Evolutionary conservation across 2,113 vertebrate species (phyloP), one percentile per base, ranked within the genome.

Genomic region (Platysternon megacephalum): DNA sequence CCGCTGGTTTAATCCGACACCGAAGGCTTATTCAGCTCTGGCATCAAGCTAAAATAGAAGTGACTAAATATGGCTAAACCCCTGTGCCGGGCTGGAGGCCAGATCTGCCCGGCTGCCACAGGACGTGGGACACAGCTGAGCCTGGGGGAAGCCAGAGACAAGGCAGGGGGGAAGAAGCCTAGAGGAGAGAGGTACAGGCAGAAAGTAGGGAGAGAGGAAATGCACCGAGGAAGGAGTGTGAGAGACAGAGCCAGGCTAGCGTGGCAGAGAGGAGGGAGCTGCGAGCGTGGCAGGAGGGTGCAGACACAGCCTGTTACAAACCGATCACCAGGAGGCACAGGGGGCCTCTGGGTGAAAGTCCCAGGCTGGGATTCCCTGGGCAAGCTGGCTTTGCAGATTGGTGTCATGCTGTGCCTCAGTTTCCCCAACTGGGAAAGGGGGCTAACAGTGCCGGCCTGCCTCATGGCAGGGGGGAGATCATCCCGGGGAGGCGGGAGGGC

Each of bases 11-110:
- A 98, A 98, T 98, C 97, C 93, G 83, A 82, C 85, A 44, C 86
- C n/a, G 65, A 82, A 68, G 96, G 90, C 93, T 98, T 97, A 97
- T 97, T 96, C 96, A 94, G 90, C 88, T 80, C 86, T 93, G 93
- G 93, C 35, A 1, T 96, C 93, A 91, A 96, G 96, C 97, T 97
- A 97, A 98, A 98, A 98, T 98, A 98, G 97, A 95, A 96, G 96
- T 96, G 95, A 96, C 97, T 98, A 98, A 97, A 97, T 88, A 94
- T 88, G 9, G 84, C 83, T 90, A 97, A 97, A 98, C 98, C 97
- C 97, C 96, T 87, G 90, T 89, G 96, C 94, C 3, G 83, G 96
- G 93, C 93, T 89, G 96, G 96, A 65, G 97, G 95, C 44, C 11
- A 26, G 87, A 94, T 96, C 90, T 29, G 48, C 79, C 19, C 1